Evolutionary conservation across 2,797 vertebrate species (phyloP).

Genomic region (Enteromius treurensis): DNA sequence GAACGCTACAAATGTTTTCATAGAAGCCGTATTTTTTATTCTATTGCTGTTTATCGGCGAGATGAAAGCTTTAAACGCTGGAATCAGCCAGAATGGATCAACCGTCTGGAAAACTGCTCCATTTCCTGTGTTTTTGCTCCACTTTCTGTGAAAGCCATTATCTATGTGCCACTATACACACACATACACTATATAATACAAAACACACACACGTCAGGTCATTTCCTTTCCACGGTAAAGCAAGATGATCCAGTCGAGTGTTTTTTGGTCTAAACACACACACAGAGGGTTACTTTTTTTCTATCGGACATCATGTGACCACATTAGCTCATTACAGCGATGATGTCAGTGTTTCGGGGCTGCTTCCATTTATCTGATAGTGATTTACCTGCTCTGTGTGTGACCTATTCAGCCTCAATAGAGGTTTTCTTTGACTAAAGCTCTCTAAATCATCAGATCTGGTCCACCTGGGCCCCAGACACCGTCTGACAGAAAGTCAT

Average conservation of each 20-base stretch:
- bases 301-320: slow-evolving; percentile 5
- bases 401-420: slow-evolving; percentile 19
- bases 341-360: slow-evolving; percentile 31
- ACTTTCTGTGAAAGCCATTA: slow-evolving; percentile 56
- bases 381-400: slow-evolving; percentile 33
- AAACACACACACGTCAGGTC: slow-evolving; percentile 23
- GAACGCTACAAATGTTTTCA: not conserved
- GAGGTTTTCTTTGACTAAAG: slow-evolving; percentile 12
- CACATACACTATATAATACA: slow-evolving; percentile 22
- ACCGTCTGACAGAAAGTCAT: slow-evolving; percentile 22
- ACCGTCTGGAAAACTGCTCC: slow-evolving; percentile 36
- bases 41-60: slow-evolving; percentile 38
- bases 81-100: slow-evolving; percentile 28
- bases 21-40: slow-evolving; percentile 12
- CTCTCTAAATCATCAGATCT: not conserved
- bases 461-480: slow-evolving; percentile 42
- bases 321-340: slow-evolving; percentile 20
- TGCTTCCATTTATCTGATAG: slow-evolving; percentile 18
- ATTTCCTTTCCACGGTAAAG: slow-evolving; percentile 23
- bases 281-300: not conserved
- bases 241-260: slow-evolving; percentile 11
- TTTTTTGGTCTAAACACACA: not conserved
- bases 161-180: slow-evolving; percentile 26
- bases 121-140: slow-evolving; percentile 35
- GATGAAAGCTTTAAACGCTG: slow-evolving; percentile 35